Evolutionary conservation across 2,888 invertebrate species (phyloP).

Genomic region (Hypercompe scribonia): DNA sequence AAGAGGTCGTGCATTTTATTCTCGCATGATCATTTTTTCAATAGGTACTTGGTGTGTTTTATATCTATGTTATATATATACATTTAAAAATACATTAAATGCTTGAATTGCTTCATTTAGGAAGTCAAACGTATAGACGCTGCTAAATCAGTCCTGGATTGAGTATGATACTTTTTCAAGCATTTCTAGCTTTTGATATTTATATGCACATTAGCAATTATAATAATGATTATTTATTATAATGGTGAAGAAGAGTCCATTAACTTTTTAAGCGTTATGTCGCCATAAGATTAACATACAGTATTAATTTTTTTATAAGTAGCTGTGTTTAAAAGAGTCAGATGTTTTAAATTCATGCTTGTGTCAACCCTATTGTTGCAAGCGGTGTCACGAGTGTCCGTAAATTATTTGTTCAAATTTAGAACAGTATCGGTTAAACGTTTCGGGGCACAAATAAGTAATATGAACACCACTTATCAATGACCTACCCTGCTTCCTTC

Average conservation of each 20-base stretch:
- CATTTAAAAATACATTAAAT: neutral
- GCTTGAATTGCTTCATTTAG: neutral
- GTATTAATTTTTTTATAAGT: no score
- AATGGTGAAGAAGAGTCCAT: neutral
- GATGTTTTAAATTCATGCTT: neutral
- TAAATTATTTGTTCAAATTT: constrained; percentile 87
- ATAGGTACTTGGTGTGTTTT: neutral
- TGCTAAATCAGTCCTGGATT: neutral
- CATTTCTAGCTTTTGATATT: neutral
- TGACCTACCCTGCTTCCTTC: constrained; percentile 52
- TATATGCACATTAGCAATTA: neutral
- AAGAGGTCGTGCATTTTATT: neutral
- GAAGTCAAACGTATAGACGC: no score
- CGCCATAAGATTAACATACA: neutral
- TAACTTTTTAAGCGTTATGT: neutral
- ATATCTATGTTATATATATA: neutral
- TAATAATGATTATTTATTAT: neutral
- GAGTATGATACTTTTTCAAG: neutral
- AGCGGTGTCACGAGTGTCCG: constrained; percentile 79
- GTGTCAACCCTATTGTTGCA: constrained; percentile 66
- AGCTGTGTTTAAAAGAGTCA: neutral
- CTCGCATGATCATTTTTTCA: neutral
- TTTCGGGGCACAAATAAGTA: constrained; percentile 85
- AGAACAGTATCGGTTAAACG: constrained; percentile 84
- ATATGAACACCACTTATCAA: constrained; percentile 60